Conservation (phyloP, 2,113 vertebrate genomes). For the Nerophis ophidion region DNA sequence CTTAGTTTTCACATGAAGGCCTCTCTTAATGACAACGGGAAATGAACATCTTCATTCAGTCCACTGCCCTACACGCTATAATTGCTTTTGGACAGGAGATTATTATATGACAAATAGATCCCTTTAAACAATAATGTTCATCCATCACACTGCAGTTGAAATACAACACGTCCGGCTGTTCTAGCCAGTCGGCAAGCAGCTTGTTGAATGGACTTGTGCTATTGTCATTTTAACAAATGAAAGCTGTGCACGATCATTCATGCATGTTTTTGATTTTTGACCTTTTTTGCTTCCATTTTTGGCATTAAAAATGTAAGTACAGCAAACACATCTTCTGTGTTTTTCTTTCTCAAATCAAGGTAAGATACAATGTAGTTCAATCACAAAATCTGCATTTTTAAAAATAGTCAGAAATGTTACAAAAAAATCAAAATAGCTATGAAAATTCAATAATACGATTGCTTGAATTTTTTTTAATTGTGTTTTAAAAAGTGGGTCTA, state of each 20-base stretch:
- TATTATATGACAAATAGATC: slow-evolving; percentile 7
- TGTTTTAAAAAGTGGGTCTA: no score
- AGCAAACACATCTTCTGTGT: background rate
- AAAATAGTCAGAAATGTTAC: no score
- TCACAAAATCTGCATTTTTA: background rate
- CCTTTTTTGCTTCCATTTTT: background rate
- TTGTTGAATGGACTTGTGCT: background rate
- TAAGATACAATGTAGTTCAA: background rate
- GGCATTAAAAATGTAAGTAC: slow-evolving; percentile 9
- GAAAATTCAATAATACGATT: no score
- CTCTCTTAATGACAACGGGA: slow-evolving; percentile 1
- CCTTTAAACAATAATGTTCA: background rate
- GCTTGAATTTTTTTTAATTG: no score
- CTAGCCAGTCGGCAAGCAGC: background rate
- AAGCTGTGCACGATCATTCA: background rate
- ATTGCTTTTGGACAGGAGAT: slow-evolving; percentile 2
- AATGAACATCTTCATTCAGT: slow-evolving; percentile 1
- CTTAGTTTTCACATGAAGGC: slow-evolving; percentile 2
- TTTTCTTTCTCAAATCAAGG: background rate
- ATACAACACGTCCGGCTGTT: slow-evolving; percentile 1
- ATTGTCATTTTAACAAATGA: slow-evolving; percentile 1
- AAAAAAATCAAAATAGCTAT: no score
- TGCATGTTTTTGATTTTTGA: background rate
- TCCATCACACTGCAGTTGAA: background rate
- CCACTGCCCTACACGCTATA: background rate